Evolutionary conservation across 2,797 vertebrate genomes (phyloP).

Genomic region (Melanotaenia maccullochi): DNA sequence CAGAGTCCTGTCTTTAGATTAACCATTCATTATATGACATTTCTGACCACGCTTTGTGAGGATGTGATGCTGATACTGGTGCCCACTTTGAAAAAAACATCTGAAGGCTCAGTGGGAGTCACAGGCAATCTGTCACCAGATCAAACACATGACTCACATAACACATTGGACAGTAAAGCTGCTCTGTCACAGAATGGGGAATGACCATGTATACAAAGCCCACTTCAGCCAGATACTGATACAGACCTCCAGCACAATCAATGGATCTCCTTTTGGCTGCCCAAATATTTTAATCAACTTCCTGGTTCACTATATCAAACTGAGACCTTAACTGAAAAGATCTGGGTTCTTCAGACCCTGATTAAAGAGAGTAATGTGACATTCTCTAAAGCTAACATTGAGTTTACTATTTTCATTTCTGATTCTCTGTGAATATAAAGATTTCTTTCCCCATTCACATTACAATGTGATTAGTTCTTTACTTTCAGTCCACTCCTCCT

Average conservation of each 20-base stretch:
- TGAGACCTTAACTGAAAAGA: background rate
- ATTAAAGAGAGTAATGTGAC: conserved; percentile 22
- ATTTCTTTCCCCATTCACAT: background rate
- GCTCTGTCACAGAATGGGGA: conserved; percentile 25
- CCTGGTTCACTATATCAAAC: background rate
- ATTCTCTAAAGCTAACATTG: background rate
- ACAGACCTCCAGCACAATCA: background rate
- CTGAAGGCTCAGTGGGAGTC: conserved; percentile 34
- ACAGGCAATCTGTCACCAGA: conserved; percentile 38
- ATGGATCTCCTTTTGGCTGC: background rate
- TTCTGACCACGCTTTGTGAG: background rate
- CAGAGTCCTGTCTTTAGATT: background rate
- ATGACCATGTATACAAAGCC: conserved; percentile 39
- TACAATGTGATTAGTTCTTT: background rate
- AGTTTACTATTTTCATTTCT: conserved; percentile 1
- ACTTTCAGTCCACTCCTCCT: background rate
- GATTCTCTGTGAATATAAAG: conserved; percentile 9
- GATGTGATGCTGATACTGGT: conserved; percentile 22
- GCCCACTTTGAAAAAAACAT: conserved; percentile 30
- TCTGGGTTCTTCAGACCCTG: background rate
- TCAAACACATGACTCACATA: conserved; percentile 63
- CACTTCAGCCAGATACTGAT: background rate
- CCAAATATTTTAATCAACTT: conserved; percentile 1
- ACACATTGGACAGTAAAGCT: conserved; percentile 34
- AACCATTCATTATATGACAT: conserved; percentile 2